These are phyloP conservation scores for Fabriciana adippe DNA, from an alignment of 2,888 invertebrate species.

Conservation along the genomic window DNA sequence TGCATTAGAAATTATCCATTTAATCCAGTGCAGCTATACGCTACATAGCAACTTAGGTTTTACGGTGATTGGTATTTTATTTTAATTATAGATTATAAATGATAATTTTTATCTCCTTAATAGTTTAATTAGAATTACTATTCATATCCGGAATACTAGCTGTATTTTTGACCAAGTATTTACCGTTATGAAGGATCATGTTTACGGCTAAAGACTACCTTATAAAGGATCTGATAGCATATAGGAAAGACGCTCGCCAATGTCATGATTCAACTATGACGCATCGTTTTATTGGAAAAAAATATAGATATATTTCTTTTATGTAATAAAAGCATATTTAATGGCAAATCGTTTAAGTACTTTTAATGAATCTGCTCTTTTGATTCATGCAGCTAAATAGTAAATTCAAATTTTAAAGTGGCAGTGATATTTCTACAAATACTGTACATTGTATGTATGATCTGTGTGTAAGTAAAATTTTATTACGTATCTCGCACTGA, in stretches of 20 bases:
- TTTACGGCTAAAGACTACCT: conserved; percentile 30
- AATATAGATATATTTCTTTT: conserved; percentile 24
- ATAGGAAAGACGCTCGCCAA: conserved; percentile 35
- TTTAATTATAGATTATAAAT: not conserved
- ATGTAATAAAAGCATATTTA: not conserved
- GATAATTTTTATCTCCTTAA: not conserved
- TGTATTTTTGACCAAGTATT: conserved; percentile 12
- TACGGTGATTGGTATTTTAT: not conserved
- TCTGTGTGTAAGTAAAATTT: too few species aligned
- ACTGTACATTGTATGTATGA: too few species aligned
- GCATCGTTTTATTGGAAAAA: conserved; percentile 40
- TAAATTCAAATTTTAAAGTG: too few species aligned
- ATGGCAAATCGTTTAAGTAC: too few species aligned
- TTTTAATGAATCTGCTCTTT: too few species aligned
- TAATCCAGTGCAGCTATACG: too few species aligned
- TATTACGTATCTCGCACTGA: too few species aligned
- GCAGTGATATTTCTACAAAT: too few species aligned
- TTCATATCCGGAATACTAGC: conserved; percentile 12
- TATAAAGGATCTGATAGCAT: conserved; percentile 36
- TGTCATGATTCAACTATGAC: conserved; percentile 42
- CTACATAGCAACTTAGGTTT: too few species aligned
- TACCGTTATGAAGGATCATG: conserved; percentile 39
- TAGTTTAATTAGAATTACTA: not conserved
- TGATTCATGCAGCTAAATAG: too few species aligned
- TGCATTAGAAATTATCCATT: too few species aligned